Evolutionary conservation across 2,113 vertebrate genomes (phyloP).

Genomic region (Probosciger aterrimus): DNA sequence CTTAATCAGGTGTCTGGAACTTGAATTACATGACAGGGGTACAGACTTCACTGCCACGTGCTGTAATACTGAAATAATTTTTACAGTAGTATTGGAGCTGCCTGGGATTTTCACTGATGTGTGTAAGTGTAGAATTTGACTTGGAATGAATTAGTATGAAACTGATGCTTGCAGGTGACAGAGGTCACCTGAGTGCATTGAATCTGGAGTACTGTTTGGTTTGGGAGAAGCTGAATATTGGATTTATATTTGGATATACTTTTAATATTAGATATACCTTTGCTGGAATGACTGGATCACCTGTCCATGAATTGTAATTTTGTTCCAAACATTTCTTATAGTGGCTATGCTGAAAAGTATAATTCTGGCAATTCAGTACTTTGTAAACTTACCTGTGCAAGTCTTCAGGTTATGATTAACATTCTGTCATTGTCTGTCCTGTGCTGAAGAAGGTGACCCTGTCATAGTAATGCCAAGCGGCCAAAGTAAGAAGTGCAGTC

Average conservation of each 20-base stretch:
- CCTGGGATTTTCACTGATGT: neutral
- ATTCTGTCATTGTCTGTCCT: neutral
- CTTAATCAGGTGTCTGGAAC: neutral
- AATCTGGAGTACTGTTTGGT: neutral
- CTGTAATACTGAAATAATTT: neutral
- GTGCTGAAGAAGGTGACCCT: neutral
- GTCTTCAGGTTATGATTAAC: neutral
- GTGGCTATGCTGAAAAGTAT: neutral
- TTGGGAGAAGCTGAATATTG: neutral
- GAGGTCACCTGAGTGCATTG: neutral
- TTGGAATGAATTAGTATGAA: neutral
- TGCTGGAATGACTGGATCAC: neutral
- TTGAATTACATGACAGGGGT: neutral
- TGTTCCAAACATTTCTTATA: neutral
- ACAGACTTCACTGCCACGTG: neutral
- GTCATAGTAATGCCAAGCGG: neutral
- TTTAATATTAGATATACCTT: neutral
- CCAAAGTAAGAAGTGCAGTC: neutral
- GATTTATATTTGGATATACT: neutral
- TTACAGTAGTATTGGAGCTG: neutral
- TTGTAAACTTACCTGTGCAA: neutral
- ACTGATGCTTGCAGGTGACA: neutral
- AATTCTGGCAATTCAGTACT: neutral
- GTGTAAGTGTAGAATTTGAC: neutral
- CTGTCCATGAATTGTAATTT: neutral